phyloP scores from a whole-genome alignment of 2,113 vertebrate genomes.

The Anarhynchus alexandrinus region DNA sequence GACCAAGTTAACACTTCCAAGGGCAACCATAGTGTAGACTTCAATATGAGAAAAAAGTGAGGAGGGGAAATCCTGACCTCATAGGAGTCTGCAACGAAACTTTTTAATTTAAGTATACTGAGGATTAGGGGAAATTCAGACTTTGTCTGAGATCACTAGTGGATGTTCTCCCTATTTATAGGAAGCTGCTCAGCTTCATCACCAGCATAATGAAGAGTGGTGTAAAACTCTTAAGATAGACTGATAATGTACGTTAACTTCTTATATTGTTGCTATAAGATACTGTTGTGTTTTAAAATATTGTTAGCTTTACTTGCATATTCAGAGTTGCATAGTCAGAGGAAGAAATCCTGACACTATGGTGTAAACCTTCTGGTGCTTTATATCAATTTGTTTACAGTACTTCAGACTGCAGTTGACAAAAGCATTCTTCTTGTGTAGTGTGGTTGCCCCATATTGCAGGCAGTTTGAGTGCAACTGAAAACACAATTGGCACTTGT shows the following conservation, averaged over 20 bases:
- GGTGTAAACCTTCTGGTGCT: conserved; percentile 8
- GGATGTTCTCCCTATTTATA: background rate
- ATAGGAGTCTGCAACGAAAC: background rate
- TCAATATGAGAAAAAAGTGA: background rate
- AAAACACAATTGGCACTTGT: background rate
- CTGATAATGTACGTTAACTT: background rate
- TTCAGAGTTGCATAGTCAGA: background rate
- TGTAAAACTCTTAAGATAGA: background rate
- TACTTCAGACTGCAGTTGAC: background rate
- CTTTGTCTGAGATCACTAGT: background rate
- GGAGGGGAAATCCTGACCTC: background rate
- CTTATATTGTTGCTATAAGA: background rate
- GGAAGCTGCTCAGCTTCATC: background rate
- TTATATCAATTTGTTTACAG: background rate
- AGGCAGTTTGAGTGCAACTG: background rate
- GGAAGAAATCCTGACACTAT: background rate
- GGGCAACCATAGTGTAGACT: background rate
- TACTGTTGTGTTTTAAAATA: background rate
- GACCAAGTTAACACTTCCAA: background rate
- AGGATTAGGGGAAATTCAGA: background rate
- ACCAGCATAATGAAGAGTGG: background rate
- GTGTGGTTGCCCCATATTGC: background rate
- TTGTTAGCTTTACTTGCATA: background rate
- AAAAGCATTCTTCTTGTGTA: background rate
- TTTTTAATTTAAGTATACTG: background rate